These are phyloP conservation scores for Lepus timidus DNA, from an alignment of 2,113 vertebrate genomes.

Conservation along the genomic window DNA sequence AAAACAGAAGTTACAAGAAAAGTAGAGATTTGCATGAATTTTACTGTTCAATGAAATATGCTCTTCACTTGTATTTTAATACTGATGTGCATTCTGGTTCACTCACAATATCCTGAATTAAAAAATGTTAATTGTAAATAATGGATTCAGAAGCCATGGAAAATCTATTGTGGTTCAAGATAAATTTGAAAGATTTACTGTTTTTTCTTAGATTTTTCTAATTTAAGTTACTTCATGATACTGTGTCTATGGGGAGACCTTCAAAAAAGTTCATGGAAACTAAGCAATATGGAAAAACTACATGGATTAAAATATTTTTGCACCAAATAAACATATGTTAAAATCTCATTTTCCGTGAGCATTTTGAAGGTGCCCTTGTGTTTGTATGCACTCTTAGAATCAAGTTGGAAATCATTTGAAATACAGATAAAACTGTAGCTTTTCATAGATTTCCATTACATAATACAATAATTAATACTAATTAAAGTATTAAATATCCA, in stretches of 20 bases:
- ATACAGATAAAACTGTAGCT: background rate
- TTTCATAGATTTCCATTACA: background rate
- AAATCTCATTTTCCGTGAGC: background rate
- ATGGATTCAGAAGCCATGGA: background rate
- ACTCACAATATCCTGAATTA: background rate
- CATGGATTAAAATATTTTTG: too few relatives aligned
- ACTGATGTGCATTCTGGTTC: background rate
- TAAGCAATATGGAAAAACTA: too few relatives aligned
- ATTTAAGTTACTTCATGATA: background rate
- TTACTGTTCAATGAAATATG: background rate
- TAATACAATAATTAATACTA: slow-evolving; percentile 28
- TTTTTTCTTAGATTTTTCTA: slow-evolving; percentile 12
- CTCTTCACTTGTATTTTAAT: slow-evolving; percentile 46
- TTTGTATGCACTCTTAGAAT: background rate
- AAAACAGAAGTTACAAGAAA: slow-evolving; percentile 9
- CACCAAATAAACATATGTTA: too few relatives aligned
- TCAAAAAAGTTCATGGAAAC: too few relatives aligned
- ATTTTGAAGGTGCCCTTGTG: background rate
- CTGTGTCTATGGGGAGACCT: too few relatives aligned
- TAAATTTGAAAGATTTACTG: background rate
- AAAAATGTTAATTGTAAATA: background rate
- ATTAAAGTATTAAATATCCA: slow-evolving; percentile 5
- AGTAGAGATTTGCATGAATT: background rate
- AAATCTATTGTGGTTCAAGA: background rate
- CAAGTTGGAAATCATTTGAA: background rate